Percentiles rank a stretch among this genome's conserved stretches.
Evolutionary conservation across 2,888 invertebrate genomes (phyloP).

Genomic region (Antheraea assamensis): DNA sequence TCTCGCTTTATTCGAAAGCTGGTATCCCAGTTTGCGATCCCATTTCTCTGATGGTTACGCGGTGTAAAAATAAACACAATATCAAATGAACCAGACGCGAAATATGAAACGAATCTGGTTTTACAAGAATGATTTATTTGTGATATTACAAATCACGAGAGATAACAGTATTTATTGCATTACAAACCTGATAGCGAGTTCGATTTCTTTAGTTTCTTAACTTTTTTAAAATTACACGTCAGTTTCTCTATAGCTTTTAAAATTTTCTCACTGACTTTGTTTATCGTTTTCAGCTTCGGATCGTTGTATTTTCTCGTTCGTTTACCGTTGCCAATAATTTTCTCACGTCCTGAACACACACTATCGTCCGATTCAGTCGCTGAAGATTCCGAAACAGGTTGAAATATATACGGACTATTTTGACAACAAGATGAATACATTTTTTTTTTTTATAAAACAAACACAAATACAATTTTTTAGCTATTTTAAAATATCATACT

Average conservation of each 20-base stretch:
- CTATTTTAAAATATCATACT: slow-evolving; percentile 1
- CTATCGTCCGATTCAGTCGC: slow-evolving; percentile 76
- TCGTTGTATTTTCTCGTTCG: slow-evolving; percentile 73
- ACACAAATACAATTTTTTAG: slow-evolving; percentile 20
- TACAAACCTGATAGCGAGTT: slow-evolving; percentile 13
- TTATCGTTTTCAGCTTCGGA: slow-evolving; percentile 76
- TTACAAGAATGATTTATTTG: not conserved
- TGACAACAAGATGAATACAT: slow-evolving; percentile 75
- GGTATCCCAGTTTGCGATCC: not conserved
- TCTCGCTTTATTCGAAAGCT: not conserved
- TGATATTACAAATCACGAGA: not conserved
- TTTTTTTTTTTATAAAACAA: slow-evolving; percentile 35
- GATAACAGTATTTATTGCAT: not conserved
- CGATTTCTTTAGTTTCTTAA: slow-evolving; percentile 39
- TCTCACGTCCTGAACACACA: slow-evolving; percentile 66
- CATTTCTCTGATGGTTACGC: not conserved
- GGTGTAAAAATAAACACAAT: slow-evolving; percentile 4
- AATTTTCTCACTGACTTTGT: slow-evolving; percentile 78
- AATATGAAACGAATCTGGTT: slow-evolving; percentile 6
- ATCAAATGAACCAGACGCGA: not conserved
- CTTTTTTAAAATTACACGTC: slow-evolving; percentile 69
- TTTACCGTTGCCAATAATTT: slow-evolving; percentile 58
- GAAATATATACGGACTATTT: slow-evolving; percentile 69
- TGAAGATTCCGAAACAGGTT: slow-evolving; percentile 73
- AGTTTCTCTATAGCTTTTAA: slow-evolving; percentile 71